Evolutionary conservation across 2,113 vertebrate species (phyloP), one percentile per base, ranked within the genome.

Genomic region (Lamprotornis superbus): DNA sequence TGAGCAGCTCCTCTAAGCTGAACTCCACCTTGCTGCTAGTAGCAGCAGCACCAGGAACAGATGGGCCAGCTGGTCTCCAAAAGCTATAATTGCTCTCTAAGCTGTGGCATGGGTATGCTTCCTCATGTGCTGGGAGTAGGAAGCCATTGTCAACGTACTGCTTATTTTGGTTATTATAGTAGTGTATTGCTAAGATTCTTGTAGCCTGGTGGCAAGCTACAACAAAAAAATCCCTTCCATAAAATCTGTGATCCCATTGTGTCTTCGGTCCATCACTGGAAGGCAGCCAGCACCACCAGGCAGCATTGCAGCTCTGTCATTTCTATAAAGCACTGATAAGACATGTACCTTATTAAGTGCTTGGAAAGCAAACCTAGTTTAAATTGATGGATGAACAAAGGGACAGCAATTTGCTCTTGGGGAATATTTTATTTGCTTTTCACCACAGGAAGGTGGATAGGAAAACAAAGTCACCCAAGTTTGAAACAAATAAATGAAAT

Each of bases 381-480:
- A 91, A 85, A 90, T 35, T 77, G 87, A 77, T 56, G 44, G 44
- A 68, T 77, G 90, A 90, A 80, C 47, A 75, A 91, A 81, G 82
- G 18, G 92, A 23, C 35, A 42, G 56, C 60, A 90, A 47, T 83
- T 81, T 87, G 37, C 92, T 83, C 25, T 67, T 75, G 64, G 52
- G 53, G 69, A 83, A 75, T 44, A 70, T 63, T 86, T 37, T 90
- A 16, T 75, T 93, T 94, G 86, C 64, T 93, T 90, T 95, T 67
- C 79, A 68, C 56, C 52, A 30, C 19, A 64, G 56, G 71, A 96
- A 92, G 75, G 79, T 88, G 76, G 55, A 52, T 71, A 86, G 83
- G 88, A 90, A 93, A 93, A 90, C 87, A 94, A 75, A 93, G 90
- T 89, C 90, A 93, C 59, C 52, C 64, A 59, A 90, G 56, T 42